A percentile compares a stretch with the other conserved stretches of the same genome.
Conservation (phyloP, 92 coral and sea anemone species). For the Porites evermanni region DNA sequence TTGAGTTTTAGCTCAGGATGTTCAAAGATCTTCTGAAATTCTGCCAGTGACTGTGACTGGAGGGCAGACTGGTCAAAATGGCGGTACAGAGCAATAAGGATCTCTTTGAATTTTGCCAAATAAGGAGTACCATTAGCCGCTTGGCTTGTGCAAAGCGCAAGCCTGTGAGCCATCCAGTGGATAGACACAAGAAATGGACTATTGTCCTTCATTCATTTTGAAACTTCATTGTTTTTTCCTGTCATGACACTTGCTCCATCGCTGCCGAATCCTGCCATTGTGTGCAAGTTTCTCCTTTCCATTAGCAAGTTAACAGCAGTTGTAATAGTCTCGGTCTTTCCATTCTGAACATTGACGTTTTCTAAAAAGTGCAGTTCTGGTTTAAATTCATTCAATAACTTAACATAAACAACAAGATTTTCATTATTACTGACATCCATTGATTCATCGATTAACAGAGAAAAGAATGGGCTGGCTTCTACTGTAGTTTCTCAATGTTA, state of each 20-base stretch:
- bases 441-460: slow-evolving; percentile 30
- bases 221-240: slow-evolving; percentile 35
- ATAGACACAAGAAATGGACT: slow-evolving; percentile 20
- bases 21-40: slow-evolving; percentile 36
- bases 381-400: slow-evolving; percentile 2
- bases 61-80: slow-evolving; percentile 36
- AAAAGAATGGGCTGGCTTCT: slow-evolving; percentile 23
- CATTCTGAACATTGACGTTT: slow-evolving; percentile 24
- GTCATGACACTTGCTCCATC: slow-evolving; percentile 55
- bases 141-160: slow-evolving; percentile 42
- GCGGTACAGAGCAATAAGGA: background rate
- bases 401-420: slow-evolving; percentile 33
- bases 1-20: slow-evolving; percentile 34
- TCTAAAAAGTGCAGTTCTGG: slow-evolving; percentile 28
- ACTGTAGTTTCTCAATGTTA: slow-evolving; percentile 22
- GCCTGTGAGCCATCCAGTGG: slow-evolving; percentile 51
- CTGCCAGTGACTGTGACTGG: slow-evolving; percentile 18
- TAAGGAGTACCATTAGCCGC: slow-evolving; percentile 39
- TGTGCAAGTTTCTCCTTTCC: slow-evolving; percentile 15
- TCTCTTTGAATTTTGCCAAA: slow-evolving; percentile 19
- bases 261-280: slow-evolving; percentile 9
- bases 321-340: slow-evolving; percentile 35
- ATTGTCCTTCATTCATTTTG: slow-evolving; percentile 7
- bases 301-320: slow-evolving; percentile 27
- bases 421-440: slow-evolving; percentile 15